Percentiles rank a stretch among this genome's conserved stretches.
Evolutionary conservation across 2,888 invertebrate genomes (phyloP).

Genomic region (Panorpa germanica): DNA sequence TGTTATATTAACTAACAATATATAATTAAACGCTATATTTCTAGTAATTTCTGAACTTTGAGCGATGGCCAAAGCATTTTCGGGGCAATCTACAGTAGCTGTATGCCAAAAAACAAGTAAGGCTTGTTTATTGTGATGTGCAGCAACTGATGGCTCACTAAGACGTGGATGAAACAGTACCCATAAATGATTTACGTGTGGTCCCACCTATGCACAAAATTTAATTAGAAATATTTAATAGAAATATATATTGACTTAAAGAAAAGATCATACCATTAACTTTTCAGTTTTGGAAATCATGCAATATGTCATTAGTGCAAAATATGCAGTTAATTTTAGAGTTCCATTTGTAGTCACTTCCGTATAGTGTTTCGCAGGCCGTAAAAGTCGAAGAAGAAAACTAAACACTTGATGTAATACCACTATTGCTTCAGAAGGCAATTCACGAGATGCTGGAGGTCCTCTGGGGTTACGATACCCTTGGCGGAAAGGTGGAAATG

Average conservation of each 20-base stretch:
- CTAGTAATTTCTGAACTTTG: constrained; percentile 76
- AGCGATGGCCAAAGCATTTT: constrained; percentile 76
- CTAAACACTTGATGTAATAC: constrained; percentile 51
- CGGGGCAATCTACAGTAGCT: constrained; percentile 79
- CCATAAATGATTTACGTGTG: constrained; percentile 81
- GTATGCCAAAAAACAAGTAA: constrained; percentile 87
- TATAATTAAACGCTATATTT: constrained; percentile 92
- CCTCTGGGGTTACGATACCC: constrained; percentile 46
- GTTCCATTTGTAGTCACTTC: constrained; percentile 77
- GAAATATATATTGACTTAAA: not conserved
- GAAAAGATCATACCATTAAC: constrained; percentile 49
- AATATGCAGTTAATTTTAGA: constrained; percentile 81
- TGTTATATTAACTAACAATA: constrained; percentile 51
- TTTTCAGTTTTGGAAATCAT: constrained; percentile 81
- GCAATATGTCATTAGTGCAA: constrained; percentile 81
- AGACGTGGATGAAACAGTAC: constrained; percentile 86
- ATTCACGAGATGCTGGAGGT: constrained; percentile 27
- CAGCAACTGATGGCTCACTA: constrained; percentile 85
- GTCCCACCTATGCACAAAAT: constrained; percentile 54
- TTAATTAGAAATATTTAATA: constrained; percentile 1
- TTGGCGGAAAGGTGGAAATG: constrained; percentile 77
- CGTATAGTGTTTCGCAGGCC: constrained; percentile 70
- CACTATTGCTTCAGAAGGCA: constrained; percentile 35
- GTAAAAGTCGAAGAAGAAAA: constrained; percentile 52
- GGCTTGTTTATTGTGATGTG: constrained; percentile 90